Conservation (phyloP, 92 coral and sea anemone genomes). For the Siderastrea siderea region DNA sequence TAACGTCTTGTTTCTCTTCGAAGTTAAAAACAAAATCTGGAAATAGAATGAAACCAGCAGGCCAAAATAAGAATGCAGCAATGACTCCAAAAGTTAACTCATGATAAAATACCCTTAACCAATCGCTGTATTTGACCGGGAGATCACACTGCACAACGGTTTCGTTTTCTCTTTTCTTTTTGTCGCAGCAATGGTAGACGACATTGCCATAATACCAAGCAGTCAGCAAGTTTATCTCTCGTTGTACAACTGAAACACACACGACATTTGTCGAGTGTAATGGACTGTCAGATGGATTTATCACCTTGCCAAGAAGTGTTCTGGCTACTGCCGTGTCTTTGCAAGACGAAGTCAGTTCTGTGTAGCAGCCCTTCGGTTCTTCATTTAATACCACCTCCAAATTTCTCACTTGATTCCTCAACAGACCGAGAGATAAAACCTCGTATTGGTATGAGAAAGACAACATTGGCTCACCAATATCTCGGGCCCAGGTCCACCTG, state of each 20-base stretch:
- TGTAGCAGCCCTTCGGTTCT: conserved; percentile 1
- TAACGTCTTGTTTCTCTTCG: not conserved
- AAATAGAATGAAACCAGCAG: not conserved
- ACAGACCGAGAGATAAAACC: not conserved
- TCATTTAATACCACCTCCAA: not conserved
- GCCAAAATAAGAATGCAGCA: not conserved
- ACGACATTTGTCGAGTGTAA: conserved; percentile 2
- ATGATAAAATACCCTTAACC: not conserved
- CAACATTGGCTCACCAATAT: conserved; percentile 1
- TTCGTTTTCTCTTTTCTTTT: not conserved
- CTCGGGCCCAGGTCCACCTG: conserved; percentile 10
- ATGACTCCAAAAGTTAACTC: not conserved
- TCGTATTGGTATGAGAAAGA: conserved; percentile 13
- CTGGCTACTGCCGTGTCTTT: not conserved
- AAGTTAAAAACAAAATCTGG: not conserved
- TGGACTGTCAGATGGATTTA: not conserved
- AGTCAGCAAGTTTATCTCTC: not conserved
- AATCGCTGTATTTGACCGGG: not conserved
- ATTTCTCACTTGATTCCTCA: not conserved
- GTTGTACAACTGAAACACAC: not conserved
- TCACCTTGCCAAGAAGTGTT: not conserved
- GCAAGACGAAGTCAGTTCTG: not conserved
- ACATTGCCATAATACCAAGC: not conserved
- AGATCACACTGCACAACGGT: not conserved
- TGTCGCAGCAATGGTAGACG: not conserved